Evolutionary conservation across 2,797 vertebrate genomes (phyloP), one percentile per base, ranked within the genome.

Genomic region (Xerus rutilus): DNA sequence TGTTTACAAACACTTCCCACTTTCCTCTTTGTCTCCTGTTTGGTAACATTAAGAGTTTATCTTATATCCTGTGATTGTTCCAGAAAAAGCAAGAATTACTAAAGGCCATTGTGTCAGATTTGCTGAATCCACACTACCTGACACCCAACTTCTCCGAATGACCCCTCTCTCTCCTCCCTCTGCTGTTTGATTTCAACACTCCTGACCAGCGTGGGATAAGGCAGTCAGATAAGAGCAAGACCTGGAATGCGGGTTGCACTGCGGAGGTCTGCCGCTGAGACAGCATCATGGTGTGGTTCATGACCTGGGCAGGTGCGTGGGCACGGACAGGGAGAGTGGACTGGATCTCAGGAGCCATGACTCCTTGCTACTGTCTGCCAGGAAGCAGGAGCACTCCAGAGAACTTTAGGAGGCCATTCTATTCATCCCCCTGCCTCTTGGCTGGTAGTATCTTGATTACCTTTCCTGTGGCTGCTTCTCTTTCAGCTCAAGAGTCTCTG

Each of bases 281-380:
- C 47, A 25, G 54, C 95, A 72, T 9, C 74, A 97, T 97, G 97
- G 78, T 18, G 3, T 18, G 5, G 32, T 43, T 9, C 11, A 4
- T 84, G 67, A 59, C 93, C 86, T 90, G 91, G 89, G 62, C 93
- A 85, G 95, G 97, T 98, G 86, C 43, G 81, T 89, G 47, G 69
- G 30, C 45, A 12, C 12, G 0, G 8, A 18, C 8, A 18, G 59
- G 88, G 74, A 84, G 18, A 43, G 45, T 5, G 65, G 49, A 35
- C 39, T 54, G 69, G 54, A 30, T 43, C 59, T 59, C 0, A 1
- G 35, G n/a, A 45, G 45, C 65, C 23, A 1, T 11, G 11, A 49
- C 15, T 85, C 25, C 43, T 39, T 76, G 52, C 30, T 5, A 43
- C 15, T 13, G 0, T 72, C 21, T 49, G 7, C 9, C 28, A 69